These are phyloP conservation scores for Troides oblongomaculatus DNA, from an alignment of 2,888 invertebrate genomes.

Conservation along the genomic window DNA sequence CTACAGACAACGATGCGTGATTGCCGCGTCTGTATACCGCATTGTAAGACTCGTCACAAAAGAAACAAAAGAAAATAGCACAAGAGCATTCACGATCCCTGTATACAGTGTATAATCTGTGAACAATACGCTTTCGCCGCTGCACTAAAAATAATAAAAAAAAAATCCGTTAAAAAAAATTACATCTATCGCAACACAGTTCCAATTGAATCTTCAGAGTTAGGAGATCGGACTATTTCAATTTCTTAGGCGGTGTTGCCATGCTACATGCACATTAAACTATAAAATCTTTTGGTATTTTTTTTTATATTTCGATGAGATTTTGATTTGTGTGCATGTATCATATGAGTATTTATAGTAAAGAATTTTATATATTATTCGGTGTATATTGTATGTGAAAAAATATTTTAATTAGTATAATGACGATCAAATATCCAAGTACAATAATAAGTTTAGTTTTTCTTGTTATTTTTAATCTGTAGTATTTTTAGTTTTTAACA, in stretches of 20 bases:
- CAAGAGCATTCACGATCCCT: slow-evolving; percentile 34
- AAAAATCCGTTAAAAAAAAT: slow-evolving; percentile 10
- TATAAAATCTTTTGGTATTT: slow-evolving; percentile 13
- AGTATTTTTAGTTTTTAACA: slow-evolving; percentile 30
- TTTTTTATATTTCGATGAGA: background rate
- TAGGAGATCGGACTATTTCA: slow-evolving; percentile 3
- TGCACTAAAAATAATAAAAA: slow-evolving; percentile 10
- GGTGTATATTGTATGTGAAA: slow-evolving; percentile 70
- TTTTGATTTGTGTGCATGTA: slow-evolving; percentile 23
- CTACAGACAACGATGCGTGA: background rate
- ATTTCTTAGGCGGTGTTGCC: slow-evolving; percentile 8
- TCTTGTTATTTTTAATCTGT: slow-evolving; percentile 31
- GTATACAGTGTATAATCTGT: slow-evolving; percentile 62
- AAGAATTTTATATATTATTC: slow-evolving; percentile 68
- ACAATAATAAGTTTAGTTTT: slow-evolving; percentile 41
- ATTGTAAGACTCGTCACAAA: background rate
- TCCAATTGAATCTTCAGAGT: slow-evolving; percentile 6
- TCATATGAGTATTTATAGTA: slow-evolving; percentile 37
- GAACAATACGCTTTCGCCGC: slow-evolving; percentile 51
- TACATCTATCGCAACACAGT: slow-evolving; percentile 8
- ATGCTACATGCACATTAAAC: slow-evolving; percentile 23
- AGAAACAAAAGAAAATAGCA: slow-evolving; percentile 8
- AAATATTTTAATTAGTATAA: slow-evolving; percentile 63
- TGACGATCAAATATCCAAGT: slow-evolving; percentile 58
- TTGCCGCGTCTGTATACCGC: too few relatives aligned